phyloP scores from a whole-genome alignment of 1,140 invertebrate species.

The Leucophenga varia region DNA sequence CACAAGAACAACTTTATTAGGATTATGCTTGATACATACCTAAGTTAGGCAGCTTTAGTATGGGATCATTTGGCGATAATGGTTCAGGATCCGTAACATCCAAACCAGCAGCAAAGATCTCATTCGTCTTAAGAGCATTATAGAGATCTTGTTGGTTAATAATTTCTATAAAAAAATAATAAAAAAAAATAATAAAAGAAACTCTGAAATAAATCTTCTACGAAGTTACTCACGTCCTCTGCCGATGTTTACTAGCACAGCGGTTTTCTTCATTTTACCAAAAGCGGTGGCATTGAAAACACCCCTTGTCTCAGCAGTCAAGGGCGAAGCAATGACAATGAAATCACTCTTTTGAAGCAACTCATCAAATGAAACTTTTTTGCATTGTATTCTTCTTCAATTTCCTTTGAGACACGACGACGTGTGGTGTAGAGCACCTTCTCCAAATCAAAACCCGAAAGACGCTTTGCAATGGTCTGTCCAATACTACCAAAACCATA shows the following conservation, averaged over 20 bases:
- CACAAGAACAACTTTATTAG: no score
- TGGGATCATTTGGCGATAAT: conserved; percentile 73
- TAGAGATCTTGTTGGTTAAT: conserved; percentile 81
- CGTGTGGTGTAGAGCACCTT: conserved; percentile 75
- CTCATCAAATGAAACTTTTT: conserved; percentile 71
- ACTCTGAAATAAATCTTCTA: conserved; percentile 65
- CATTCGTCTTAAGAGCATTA: conserved; percentile 70
- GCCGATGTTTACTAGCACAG: conserved; percentile 82
- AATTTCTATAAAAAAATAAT: conserved; percentile 61
- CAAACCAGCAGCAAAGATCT: conserved; percentile 85
- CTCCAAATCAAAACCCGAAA: conserved; percentile 72
- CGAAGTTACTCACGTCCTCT: conserved; percentile 71
- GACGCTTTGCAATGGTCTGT: conserved; percentile 67
- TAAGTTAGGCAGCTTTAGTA: conserved; percentile 78
- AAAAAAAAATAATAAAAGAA: conserved; percentile 66
- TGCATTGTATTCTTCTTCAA: conserved; percentile 70
- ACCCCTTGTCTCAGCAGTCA: conserved; percentile 71
- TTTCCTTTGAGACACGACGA: conserved; percentile 62
- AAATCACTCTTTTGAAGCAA: conserved; percentile 77
- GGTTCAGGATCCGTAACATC: conserved; percentile 94
- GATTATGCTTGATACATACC: no score
- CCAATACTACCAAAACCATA: conserved; percentile 87
- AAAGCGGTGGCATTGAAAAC: conserved; percentile 78
- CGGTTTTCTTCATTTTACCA: conserved; percentile 78
- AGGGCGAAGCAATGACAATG: conserved; percentile 70